Conservation (phyloP, 1,140 invertebrate genomes). For the Augochlora pura region DNA sequence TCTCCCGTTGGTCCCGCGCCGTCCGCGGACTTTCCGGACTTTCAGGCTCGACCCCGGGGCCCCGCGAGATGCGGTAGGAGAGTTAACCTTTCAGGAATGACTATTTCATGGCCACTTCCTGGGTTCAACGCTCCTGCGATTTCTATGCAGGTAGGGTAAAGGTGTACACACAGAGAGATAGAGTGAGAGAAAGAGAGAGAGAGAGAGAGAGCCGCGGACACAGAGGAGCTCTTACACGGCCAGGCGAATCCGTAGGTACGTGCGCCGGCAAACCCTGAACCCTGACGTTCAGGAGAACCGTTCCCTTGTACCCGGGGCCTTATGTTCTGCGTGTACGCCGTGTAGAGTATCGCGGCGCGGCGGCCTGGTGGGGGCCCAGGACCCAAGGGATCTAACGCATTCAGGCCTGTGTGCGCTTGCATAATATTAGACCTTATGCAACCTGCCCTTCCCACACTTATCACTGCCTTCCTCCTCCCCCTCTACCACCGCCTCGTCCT, state of each 20-base stretch:
- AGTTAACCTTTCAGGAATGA: conserved; percentile 77
- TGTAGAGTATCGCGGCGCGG: conserved; percentile 45
- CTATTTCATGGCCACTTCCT: conserved; percentile 78
- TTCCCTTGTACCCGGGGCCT: conserved; percentile 61
- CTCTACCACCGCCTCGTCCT: conserved; percentile 31
- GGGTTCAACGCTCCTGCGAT: conserved; percentile 77
- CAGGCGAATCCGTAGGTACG: conserved; percentile 30
- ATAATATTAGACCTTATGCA: conserved; percentile 79
- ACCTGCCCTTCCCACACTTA: conserved; percentile 81
- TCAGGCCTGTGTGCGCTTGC: conserved; percentile 72
- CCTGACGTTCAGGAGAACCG: conserved; percentile 53
- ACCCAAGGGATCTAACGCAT: conserved; percentile 75
- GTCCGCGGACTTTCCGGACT: conserved; percentile 62
- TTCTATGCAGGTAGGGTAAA: conserved; percentile 72
- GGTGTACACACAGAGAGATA: conserved; percentile 33
- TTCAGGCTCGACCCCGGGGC: conserved; percentile 64
- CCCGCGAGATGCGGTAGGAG: conserved; percentile 67
- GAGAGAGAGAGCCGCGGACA: too few relatives aligned
- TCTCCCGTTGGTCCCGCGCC: conserved; percentile 48
- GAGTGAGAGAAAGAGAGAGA: neutral
- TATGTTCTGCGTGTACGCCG: conserved; percentile 60
- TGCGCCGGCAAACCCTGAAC: conserved; percentile 53
- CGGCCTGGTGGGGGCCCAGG: neutral
- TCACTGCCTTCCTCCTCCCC: conserved; percentile 73
- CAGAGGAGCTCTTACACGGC: neutral